These are phyloP conservation scores for Lampropteryx suffumata DNA, from an alignment of 2,888 invertebrate genomes.

Conservation along the genomic window DNA sequence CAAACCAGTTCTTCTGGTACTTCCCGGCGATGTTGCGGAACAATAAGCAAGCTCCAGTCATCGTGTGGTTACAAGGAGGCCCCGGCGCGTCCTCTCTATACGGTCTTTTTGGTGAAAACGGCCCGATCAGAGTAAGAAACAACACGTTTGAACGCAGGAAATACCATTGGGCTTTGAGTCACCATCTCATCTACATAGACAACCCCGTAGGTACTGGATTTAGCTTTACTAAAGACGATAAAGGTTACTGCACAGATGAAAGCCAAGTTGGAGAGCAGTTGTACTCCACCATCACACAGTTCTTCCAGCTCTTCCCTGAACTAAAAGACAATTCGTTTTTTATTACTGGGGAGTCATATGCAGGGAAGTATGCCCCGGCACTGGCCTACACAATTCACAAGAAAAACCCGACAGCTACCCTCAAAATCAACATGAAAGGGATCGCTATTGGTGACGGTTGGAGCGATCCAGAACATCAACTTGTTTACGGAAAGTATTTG, in stretches of 20 bases:
- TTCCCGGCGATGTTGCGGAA: constrained; percentile 84
- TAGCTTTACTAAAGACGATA: constrained; percentile 90
- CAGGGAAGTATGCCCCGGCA: constrained; percentile 90
- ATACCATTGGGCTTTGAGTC: constrained; percentile 90
- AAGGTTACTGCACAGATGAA: constrained; percentile 91
- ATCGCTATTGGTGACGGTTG: constrained; percentile 91
- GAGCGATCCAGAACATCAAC: constrained; percentile 89
- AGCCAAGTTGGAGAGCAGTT: constrained; percentile 90
- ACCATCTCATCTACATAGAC: constrained; percentile 93
- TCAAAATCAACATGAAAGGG: constrained; percentile 89
- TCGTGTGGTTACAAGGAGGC: constrained; percentile 93
- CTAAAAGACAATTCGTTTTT: constrained; percentile 89
- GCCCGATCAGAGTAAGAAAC: constrained; percentile 81
- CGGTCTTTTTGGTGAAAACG: constrained; percentile 92
- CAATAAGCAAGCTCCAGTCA: constrained; percentile 84
- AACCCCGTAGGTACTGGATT: constrained; percentile 97
- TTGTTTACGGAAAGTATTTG: constrained; percentile 90
- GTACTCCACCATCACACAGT: constrained; percentile 89
- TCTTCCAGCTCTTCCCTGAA: constrained; percentile 92
- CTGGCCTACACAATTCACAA: constrained; percentile 87
- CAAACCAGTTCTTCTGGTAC: constrained; percentile 96
- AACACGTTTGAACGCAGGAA: constrained; percentile 81
- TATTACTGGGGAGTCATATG: constrained; percentile 95
- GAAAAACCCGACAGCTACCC: constrained; percentile 83
- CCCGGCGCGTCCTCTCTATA: constrained; percentile 91